Percentiles rank a stretch among this genome's conserved stretches.
Evolutionary conservation across 2,113 vertebrate genomes (phyloP).

Genomic region (Macrotis lagotis): DNA sequence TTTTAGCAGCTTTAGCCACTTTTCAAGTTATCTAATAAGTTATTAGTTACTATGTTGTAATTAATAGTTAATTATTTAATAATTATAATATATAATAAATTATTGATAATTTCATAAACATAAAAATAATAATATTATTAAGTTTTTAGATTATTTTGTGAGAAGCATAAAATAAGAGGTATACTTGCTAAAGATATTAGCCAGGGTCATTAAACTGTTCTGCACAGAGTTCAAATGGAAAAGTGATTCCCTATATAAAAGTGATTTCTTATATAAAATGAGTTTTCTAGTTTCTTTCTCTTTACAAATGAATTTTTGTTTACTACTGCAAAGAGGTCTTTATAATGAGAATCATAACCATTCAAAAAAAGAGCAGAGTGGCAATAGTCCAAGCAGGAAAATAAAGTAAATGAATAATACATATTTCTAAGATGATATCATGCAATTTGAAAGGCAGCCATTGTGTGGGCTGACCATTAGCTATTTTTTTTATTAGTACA

Average conservation of each 20-base stretch:
- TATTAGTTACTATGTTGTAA: too few species aligned
- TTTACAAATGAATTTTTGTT: background rate
- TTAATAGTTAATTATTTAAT: too few species aligned
- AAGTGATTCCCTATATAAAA: conserved; percentile 1
- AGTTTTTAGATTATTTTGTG: too few species aligned
- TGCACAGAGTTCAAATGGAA: background rate
- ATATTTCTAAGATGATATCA: background rate
- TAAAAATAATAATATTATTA: too few species aligned
- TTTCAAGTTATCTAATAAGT: background rate
- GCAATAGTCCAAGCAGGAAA: background rate
- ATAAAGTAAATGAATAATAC: background rate
- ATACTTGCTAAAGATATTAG: background rate
- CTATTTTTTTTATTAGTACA: background rate
- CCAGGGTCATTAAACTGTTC: background rate
- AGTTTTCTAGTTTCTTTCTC: background rate
- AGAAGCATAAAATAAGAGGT: background rate
- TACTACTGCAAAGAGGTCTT: background rate
- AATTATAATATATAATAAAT: too few species aligned
- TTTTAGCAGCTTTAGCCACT: background rate
- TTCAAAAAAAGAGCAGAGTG: background rate
- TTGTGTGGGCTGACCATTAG: background rate
- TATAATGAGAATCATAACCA: background rate
- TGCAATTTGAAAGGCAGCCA: background rate
- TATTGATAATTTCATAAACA: too few species aligned
- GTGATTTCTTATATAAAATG: background rate